Percentiles rank a stretch among this genome's conserved stretches.
These are phyloP conservation scores for Delphinus delphis DNA, from an alignment of 2,113 vertebrate species.

Conservation along the genomic window DNA sequence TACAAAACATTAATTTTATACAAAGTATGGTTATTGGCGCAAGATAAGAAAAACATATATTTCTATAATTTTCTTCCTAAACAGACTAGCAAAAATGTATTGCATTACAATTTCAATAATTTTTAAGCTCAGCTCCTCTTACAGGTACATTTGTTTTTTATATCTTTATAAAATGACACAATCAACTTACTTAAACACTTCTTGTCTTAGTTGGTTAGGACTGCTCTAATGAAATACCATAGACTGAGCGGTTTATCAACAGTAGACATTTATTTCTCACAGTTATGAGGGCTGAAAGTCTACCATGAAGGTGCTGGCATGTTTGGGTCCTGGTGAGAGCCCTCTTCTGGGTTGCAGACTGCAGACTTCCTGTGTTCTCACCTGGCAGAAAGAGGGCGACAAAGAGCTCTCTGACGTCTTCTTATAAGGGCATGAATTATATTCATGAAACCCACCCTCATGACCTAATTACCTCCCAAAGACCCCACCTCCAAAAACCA, in stretches of 20 bases:
- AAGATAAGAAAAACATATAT: conserved; percentile 21
- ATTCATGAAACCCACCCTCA: background rate
- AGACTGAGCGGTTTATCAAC: background rate
- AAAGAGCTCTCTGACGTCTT: background rate
- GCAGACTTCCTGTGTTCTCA: background rate
- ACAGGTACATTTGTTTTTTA: conserved; percentile 1
- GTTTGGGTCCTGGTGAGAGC: background rate
- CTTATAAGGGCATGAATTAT: too few species aligned
- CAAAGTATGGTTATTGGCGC: conserved; percentile 6
- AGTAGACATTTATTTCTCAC: background rate
- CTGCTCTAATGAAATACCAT: background rate
- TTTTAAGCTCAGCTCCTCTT: conserved; percentile 32
- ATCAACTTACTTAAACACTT: background rate
- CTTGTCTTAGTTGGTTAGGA: background rate
- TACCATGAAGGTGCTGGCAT: too few species aligned
- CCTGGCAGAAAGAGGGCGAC: background rate
- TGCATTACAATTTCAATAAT: conserved; percentile 20
- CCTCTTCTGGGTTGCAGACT: background rate
- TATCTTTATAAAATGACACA: conserved; percentile 6
- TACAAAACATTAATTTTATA: conserved; percentile 61
- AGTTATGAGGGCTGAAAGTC: background rate
- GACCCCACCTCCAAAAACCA: background rate
- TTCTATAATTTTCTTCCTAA: conserved; percentile 41
- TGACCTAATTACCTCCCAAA: background rate
- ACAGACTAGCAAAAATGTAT: background rate